Base-by-base conservation (phyloP, 2,113 vertebrate species). In the Ivindomyrus marchei region DNA sequence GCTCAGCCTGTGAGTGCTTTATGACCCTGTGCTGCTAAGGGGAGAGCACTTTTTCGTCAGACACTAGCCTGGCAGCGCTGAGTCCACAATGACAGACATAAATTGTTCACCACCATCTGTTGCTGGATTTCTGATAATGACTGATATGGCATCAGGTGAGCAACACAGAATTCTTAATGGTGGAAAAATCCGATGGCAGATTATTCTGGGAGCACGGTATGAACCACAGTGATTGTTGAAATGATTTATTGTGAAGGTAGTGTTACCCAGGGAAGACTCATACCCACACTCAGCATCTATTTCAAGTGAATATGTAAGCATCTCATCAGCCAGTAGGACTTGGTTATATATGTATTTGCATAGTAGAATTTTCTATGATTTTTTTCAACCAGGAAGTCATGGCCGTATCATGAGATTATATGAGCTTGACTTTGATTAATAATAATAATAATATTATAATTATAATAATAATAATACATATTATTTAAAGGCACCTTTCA, bases 91-190 rank as follows among this genome's bases (percentile, higher is more conserved):
- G 24, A 36, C 4, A 27, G 80, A 31, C 56, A 89, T 89, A 85
- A 85, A 89, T 89, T 58, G 27, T 85, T 85, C 45, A 31, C 46
- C 77, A 31, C 19, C 83, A 27, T 56, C 89, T 89, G 77, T 45
- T 42, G 19, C 6, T 4, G 31, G 21, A 46, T 89, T 85, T 58
- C 42, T 89, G 83, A 89, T 87, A 85, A 46, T 85, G 36, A 31
- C 24, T 56, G 42, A 85, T 89, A 31, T 89, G 31, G 27, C 83
- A 47, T 85, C 77, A 84, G 31, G 17, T 39, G 50, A 85, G 70
- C 9, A 80, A 80, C 70, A 45, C 17, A 31, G 27, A 84, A 52
- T 31, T 47, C 74, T 53, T n/a, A 36, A 77, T 45, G 49, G 19
- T 39, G 36, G 27, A 15, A 15, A 47, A 39, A 39, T 36, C 42